Percentiles rank a stretch among this genome's conserved stretches.
Evolutionary conservation across 2,797 vertebrate genomes (phyloP).

Genomic region (Acanthopagrus latus): DNA sequence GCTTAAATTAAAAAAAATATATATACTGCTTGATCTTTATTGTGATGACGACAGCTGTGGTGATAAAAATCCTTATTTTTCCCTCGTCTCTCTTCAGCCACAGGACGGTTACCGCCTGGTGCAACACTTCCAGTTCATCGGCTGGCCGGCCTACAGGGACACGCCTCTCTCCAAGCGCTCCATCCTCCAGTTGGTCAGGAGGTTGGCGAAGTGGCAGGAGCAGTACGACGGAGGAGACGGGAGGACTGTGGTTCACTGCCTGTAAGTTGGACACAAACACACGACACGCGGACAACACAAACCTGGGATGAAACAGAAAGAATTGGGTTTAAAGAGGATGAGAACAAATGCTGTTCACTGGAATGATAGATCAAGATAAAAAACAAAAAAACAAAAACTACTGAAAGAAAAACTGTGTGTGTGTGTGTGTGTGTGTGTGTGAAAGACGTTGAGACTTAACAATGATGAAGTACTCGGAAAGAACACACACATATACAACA

Average conservation of each 20-base stretch:
- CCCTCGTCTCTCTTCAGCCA: conserved; percentile 82
- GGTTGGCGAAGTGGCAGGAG: conserved; percentile 97
- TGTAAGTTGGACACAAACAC: conserved; percentile 85
- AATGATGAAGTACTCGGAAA: conserved; percentile 18
- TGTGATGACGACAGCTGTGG: background rate
- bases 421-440: background rate
- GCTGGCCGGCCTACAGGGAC: conserved; percentile 97
- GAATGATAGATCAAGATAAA: conserved; percentile 4
- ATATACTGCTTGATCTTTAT: background rate
- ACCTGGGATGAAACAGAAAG: background rate
- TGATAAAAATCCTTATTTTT: background rate
- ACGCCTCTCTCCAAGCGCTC: conserved; percentile 96
- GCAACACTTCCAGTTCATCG: conserved; percentile 98
- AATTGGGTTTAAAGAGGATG: background rate
- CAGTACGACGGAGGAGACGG: conserved; percentile 96
- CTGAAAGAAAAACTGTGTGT: conserved; percentile 7
- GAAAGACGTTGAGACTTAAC: conserved; percentile 16
- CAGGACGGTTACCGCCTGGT: conserved; percentile 97
- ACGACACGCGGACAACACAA: background rate
- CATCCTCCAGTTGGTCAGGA: conserved; percentile 93
- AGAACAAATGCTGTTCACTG: background rate
- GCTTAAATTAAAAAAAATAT: no score
- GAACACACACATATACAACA: background rate
- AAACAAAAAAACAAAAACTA: no score
- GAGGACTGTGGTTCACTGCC: conserved; percentile 95